Conservation (phyloP, 2,888 invertebrate genomes). For the Agrilus cyanescens region DNA sequence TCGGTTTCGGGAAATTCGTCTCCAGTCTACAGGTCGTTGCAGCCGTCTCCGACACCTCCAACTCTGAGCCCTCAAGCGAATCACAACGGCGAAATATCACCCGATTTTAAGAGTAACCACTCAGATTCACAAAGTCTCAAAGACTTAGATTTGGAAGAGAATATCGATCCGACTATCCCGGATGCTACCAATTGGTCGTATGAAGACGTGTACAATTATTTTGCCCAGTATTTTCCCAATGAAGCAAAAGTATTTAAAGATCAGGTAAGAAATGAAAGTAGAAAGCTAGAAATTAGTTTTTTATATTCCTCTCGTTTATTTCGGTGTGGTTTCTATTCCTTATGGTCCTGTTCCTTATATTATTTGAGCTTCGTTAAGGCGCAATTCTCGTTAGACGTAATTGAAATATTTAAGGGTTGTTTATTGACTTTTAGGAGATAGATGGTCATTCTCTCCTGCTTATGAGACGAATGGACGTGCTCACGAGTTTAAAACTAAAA, state of each 20-base stretch:
- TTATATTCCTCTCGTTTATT: not conserved
- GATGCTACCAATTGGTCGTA: conserved; percentile 74
- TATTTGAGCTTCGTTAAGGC: no score
- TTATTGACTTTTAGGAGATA: conserved; percentile 56
- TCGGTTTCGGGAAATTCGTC: conserved; percentile 17
- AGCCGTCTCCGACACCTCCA: conserved; percentile 27
- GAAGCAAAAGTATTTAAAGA: conserved; percentile 72
- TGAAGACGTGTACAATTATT: conserved; percentile 71
- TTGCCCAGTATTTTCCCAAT: conserved; percentile 63
- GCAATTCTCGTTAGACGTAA: not conserved
- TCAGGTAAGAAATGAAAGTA: conserved; percentile 46
- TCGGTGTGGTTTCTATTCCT: no score
- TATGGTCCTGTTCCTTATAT: no score
- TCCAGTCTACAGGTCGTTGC: conserved; percentile 19
- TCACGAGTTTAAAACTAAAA: conserved; percentile 68
- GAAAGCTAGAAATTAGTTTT: not conserved
- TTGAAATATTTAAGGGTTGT: conserved; percentile 1
- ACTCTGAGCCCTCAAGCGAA: conserved; percentile 29
- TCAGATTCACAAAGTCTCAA: conserved; percentile 25
- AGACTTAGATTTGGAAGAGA: conserved; percentile 26
- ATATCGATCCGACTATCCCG: conserved; percentile 56
- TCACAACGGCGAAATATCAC: conserved; percentile 9
- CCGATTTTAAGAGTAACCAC: conserved; percentile 12
- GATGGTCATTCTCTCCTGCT: conserved; percentile 81
- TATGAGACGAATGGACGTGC: conserved; percentile 72